A percentile compares a stretch with the other conserved stretches of the same genome.
Conservation (phyloP, 2,888 invertebrate genomes). For the Heteromyza rotundicornis region DNA sequence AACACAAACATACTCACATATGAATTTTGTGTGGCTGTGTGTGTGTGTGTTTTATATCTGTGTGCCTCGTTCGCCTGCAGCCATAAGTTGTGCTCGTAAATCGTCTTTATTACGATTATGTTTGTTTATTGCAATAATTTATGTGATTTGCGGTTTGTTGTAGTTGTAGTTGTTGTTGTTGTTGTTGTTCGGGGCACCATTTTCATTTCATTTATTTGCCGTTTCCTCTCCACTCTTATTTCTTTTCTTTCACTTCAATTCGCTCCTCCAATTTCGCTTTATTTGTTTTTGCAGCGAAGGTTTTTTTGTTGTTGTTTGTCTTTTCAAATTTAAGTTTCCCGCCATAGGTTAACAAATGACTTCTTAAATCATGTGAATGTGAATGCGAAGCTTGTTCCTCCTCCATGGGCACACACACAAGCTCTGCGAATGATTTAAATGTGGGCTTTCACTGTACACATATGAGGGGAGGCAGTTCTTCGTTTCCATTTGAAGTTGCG, state of each 20-base stretch:
- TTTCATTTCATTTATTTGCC: neutral
- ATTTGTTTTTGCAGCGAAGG: neutral
- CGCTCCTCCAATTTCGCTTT: neutral
- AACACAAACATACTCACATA: conserved; percentile 6
- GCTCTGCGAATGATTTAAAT: no score
- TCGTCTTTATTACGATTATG: conserved; percentile 40
- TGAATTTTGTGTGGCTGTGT: conserved; percentile 6
- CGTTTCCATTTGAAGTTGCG: neutral
- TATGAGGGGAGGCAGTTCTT: no score
- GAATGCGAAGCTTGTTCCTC: no score
- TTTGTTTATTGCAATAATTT: conserved; percentile 41
- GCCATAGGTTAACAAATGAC: neutral
- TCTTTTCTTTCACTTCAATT: no score
- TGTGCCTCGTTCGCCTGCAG: conserved; percentile 22
- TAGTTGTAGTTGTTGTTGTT: no score
- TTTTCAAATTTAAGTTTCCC: neutral
- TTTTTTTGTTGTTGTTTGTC: neutral
- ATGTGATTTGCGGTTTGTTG: conserved; percentile 40
- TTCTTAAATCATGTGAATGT: no score
- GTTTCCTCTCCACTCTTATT: neutral
- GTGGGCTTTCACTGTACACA: neutral
- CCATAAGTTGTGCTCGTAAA: conserved; percentile 39
- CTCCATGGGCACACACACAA: no score
- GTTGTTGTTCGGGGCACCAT: no score
- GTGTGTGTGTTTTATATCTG: conserved; percentile 8